phyloP scores from a whole-genome alignment of 2,797 vertebrate species.

The Darevskia nairensis region DNA sequence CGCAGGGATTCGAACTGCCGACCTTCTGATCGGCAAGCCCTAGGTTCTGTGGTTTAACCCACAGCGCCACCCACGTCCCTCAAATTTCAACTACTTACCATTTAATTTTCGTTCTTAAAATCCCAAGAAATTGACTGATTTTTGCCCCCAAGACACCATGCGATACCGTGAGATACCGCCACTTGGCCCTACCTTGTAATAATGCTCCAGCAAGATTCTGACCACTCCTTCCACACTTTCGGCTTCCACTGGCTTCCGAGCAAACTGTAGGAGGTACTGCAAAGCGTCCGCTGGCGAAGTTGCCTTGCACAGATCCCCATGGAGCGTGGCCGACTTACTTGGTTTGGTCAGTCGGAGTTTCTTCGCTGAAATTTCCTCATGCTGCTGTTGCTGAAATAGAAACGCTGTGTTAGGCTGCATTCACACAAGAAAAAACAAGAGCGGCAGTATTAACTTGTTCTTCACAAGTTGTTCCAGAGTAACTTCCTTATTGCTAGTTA shows the following conservation, averaged over 20 bases:
- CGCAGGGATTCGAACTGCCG: no score
- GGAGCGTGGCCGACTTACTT: conserved; percentile 95
- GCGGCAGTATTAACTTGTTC: no score
- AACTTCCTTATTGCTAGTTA: not conserved
- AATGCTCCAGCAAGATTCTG: conserved; percentile 94
- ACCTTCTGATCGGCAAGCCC: no score
- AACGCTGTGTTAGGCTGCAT: not conserved
- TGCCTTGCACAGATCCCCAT: conserved; percentile 96
- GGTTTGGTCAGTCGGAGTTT: conserved; percentile 96
- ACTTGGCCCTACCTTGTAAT: conserved; percentile 88
- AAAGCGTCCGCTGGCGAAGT: conserved; percentile 90
- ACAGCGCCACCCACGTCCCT: no score
- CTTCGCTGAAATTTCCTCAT: conserved; percentile 89
- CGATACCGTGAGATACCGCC: not conserved
- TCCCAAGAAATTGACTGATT: not conserved
- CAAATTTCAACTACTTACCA: not conserved
- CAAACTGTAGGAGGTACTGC: conserved; percentile 93
- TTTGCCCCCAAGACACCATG: not conserved
- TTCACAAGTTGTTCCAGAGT: not conserved
- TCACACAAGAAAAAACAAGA: not conserved
- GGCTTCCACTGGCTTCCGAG: conserved; percentile 92
- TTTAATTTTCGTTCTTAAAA: not conserved
- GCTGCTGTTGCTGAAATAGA: conserved; percentile 79
- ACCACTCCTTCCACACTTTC: conserved; percentile 96
- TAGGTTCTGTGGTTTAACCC: no score